A percentile compares a stretch with the other conserved stretches of the same genome.
These are phyloP conservation scores for Drosophila neotestacea DNA, from an alignment of 2,888 invertebrate genomes.

Conservation along the genomic window DNA sequence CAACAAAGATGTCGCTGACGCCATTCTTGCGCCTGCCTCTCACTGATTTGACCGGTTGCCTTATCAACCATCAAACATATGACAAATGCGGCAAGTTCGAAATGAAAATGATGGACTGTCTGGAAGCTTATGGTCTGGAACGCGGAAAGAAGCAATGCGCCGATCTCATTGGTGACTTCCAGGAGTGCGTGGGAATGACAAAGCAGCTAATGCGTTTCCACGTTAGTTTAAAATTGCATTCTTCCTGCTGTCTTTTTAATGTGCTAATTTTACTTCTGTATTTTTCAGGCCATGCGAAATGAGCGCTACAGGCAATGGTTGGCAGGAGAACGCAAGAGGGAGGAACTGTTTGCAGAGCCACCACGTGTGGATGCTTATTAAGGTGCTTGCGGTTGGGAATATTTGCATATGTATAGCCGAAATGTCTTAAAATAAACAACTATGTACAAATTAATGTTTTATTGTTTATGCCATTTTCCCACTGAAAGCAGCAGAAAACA, in stretches of 20 bases:
- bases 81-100: constrained; percentile 90
- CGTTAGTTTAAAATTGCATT: constrained; percentile 82
- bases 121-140: constrained; percentile 92
- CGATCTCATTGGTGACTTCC: constrained; percentile 88
- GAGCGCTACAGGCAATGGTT: constrained; percentile 88
- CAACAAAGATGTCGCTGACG: constrained; percentile 87
- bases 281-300: constrained; percentile 87
- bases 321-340: constrained; percentile 87
- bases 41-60: constrained; percentile 89
- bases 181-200: constrained; percentile 88
- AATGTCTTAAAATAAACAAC: constrained; percentile 68
- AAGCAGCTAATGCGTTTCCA: constrained; percentile 88
- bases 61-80: constrained; percentile 89
- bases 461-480: constrained; percentile 4
- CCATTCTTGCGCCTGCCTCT: constrained; percentile 90
- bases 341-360: constrained; percentile 86
- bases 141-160: constrained; percentile 88
- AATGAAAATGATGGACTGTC: constrained; percentile 90
- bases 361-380: constrained; percentile 88
- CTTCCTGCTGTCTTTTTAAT: neutral
- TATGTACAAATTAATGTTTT: constrained; percentile 22
- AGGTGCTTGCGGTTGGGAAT: constrained; percentile 7
- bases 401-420: constrained; percentile 51
- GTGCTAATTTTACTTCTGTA: neutral
- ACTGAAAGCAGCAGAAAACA: no score